phyloP scores from a whole-genome alignment of 2,797 vertebrate species.

The Okamejei kenojei region DNA sequence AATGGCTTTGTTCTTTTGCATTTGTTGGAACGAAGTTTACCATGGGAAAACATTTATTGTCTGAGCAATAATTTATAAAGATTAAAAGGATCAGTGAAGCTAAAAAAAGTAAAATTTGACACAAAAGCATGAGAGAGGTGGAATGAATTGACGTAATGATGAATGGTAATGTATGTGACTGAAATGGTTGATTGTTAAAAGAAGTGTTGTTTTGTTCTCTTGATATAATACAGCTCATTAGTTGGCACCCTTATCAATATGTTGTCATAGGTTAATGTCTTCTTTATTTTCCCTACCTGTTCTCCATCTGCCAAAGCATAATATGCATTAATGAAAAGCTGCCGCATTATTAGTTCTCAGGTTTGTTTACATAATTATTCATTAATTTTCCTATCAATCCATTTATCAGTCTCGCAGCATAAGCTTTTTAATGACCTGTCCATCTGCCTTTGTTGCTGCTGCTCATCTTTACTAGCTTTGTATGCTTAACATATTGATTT shows the following conservation, averaged over 20 bases:
- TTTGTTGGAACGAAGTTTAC: neutral
- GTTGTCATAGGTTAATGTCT: neutral
- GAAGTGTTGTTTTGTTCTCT: neutral
- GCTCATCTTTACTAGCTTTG: neutral
- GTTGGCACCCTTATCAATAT: neutral
- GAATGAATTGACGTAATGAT: neutral
- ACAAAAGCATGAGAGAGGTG: neutral
- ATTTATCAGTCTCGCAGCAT: neutral
- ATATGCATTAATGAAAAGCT: neutral
- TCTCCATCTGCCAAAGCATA: neutral
- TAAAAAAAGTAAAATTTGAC: neutral
- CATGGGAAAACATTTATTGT: too few species aligned
- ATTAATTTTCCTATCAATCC: constrained; percentile 11
- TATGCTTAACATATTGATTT: neutral
- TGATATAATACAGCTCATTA: neutral
- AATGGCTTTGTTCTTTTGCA: neutral
- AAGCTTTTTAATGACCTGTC: neutral
- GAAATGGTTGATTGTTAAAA: neutral
- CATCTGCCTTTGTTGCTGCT: neutral
- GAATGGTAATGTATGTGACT: neutral
- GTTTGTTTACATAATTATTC: neutral
- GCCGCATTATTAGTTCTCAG: neutral
- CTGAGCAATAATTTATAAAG: neutral
- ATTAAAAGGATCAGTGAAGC: neutral
- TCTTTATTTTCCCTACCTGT: neutral